Evolutionary conservation across 2,797 vertebrate species (phyloP), one percentile per base, ranked within the genome.

Genomic region (Kryptopterus vitreolus): DNA sequence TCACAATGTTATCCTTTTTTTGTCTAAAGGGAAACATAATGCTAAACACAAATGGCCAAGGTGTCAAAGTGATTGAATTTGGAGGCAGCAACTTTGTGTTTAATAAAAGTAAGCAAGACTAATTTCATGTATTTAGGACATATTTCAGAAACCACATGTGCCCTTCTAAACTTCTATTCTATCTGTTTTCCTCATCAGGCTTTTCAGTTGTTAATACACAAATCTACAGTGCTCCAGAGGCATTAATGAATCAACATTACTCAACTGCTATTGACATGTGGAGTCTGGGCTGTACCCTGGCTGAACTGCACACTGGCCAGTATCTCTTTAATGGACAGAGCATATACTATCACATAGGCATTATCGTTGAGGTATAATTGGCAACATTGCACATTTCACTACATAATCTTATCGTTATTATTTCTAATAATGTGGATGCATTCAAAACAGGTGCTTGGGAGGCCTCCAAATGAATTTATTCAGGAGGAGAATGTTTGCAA

Each of bases 211-310:
- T 97, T 87, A 95, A 96, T 89, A 97, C 95, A 84, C 92, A 93
- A 2, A 96, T 96, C 91, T 98, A 97, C 84, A 20, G 16, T 18
- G 7, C 29, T 33, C 59, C 29, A 62, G 29, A 33, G 16, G 29
- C 31, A 18, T 20, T 93, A 95, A 75, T 97, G 84, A 95, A 95
- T 38, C 94, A 95, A 69, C 92, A 94, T 50, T 97, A 96, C 81
- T 92, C 94, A 87, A 94, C 93, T 92, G 94, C 96, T 87, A 95
- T 96, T 2, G 96, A 97, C 81, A 97, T 97, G 96, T 98, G 96
- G 96, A 97, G 96, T 80, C 89, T 98, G 85, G 96, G 96, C 79
- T 98, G 96, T 88, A 96, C 97, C 87, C 91, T 95, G 80, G 95
- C 94, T 0, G 96, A 98, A 86, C 91, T 97, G 61, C 92, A 95